Percentiles rank a stretch among this genome's conserved stretches.
phyloP scores from a whole-genome alignment of 2,797 vertebrate species.

The Leptodactylus fallax region DNA sequence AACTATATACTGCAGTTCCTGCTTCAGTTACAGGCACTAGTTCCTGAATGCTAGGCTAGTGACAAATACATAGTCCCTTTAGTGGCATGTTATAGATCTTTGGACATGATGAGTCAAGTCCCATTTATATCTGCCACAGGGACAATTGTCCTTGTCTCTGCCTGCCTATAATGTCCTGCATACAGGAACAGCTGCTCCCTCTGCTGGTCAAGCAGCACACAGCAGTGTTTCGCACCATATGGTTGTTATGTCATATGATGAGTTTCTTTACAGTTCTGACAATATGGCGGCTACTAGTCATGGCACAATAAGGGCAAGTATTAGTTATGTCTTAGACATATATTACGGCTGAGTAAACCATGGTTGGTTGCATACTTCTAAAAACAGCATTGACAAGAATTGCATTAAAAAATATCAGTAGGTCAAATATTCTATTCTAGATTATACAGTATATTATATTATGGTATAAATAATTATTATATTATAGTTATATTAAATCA shows the following conservation, averaged over 20 bases:
- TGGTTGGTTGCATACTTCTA: too few relatives aligned
- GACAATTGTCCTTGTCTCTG: not conserved
- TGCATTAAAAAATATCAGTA: too few relatives aligned
- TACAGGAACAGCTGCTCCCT: constrained; percentile 12
- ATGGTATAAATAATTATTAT: too few relatives aligned
- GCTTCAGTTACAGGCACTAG: too few relatives aligned
- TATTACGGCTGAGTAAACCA: too few relatives aligned
- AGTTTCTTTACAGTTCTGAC: not conserved
- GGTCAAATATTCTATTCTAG: too few relatives aligned
- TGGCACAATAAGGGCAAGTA: not conserved
- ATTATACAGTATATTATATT: too few relatives aligned
- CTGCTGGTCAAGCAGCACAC: not conserved
- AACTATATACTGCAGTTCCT: too few relatives aligned
- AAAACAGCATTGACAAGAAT: too few relatives aligned
- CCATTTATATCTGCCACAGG: not conserved
- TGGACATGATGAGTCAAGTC: not conserved
- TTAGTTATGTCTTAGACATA: not conserved
- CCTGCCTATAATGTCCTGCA: not conserved
- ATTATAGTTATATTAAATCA: too few relatives aligned
- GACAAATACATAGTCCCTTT: too few relatives aligned
- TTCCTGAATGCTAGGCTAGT: too few relatives aligned
- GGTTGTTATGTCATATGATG: not conserved
- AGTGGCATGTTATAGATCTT: not conserved
- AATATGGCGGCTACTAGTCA: not conserved
- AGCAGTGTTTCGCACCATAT: not conserved